Conservation (phyloP, 2,797 vertebrate species). For the Lemur catta region DNA sequence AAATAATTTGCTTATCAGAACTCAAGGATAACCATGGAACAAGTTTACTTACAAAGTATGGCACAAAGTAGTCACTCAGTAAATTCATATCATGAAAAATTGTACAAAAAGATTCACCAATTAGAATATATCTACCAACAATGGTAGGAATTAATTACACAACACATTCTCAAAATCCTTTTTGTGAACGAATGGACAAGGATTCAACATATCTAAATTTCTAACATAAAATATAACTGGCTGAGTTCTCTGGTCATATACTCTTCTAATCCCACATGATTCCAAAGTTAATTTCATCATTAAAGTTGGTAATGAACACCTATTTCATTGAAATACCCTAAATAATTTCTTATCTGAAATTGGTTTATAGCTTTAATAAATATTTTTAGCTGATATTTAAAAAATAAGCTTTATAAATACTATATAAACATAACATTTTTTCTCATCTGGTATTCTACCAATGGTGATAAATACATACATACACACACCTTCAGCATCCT, state of each 20-base stretch:
- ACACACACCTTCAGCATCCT: not conserved
- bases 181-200: not conserved
- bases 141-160: not conserved
- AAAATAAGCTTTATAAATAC: not conserved
- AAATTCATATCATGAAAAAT: not conserved
- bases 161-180: not conserved
- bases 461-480: not conserved
- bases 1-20: constrained; percentile 12
- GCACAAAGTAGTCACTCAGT: not conserved
- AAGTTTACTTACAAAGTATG: not conserved
- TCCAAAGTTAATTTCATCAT: constrained; percentile 19
- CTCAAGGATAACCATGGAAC: not conserved
- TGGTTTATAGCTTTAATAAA: not conserved
- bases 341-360: constrained; percentile 2
- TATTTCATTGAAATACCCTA: constrained; percentile 18
- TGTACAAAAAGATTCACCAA: not conserved
- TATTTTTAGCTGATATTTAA: not conserved
- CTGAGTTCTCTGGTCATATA: not conserved
- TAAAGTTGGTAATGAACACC: not conserved
- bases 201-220: not conserved
- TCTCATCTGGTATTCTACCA: not conserved
- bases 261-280: not conserved
- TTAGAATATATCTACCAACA: not conserved
- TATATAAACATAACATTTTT: not conserved
- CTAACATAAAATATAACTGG: not conserved